phyloP scores from a whole-genome alignment of 35 echinoderm and acorn worm genomes.

The Anneissia japonica region DNA sequence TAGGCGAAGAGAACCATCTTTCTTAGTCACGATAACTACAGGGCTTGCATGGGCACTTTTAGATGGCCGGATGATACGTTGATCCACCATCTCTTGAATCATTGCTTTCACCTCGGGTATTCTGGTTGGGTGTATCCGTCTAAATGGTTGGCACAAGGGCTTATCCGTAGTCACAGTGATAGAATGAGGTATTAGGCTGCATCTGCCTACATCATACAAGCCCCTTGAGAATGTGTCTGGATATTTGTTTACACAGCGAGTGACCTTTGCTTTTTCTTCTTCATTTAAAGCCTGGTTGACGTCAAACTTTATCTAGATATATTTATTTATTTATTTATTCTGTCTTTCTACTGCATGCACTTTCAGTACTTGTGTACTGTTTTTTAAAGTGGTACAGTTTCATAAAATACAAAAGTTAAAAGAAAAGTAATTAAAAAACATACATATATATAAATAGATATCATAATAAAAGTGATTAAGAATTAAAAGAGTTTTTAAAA shows the following conservation, averaged over 20 bases:
- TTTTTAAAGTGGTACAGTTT: too few relatives aligned
- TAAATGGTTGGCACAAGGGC: neutral
- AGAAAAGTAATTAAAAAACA: too few relatives aligned
- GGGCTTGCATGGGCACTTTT: slow-evolving; percentile 12
- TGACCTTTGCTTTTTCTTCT: neutral
- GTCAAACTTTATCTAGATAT: too few relatives aligned
- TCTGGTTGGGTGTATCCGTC: slow-evolving; percentile 9
- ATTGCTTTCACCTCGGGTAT: slow-evolving; percentile 11
- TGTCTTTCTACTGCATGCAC: too few relatives aligned
- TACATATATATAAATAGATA: too few relatives aligned
- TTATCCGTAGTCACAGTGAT: neutral
- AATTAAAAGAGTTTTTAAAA: too few relatives aligned
- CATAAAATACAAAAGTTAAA: too few relatives aligned
- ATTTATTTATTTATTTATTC: too few relatives aligned
- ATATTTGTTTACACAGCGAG: neutral
- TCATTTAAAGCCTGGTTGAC: too few relatives aligned
- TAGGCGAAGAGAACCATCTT: slow-evolving; percentile 11
- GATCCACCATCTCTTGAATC: slow-evolving; percentile 25
- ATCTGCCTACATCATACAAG: slow-evolving; percentile 17
- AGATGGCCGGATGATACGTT: slow-evolving; percentile 15
- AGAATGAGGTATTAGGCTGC: slow-evolving; percentile 17
- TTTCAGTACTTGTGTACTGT: too few relatives aligned
- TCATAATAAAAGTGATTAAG: too few relatives aligned
- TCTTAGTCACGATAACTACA: slow-evolving; percentile 19
- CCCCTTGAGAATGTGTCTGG: slow-evolving; percentile 14